phyloP scores from a whole-genome alignment of 2,797 vertebrate genomes.

The Artibeus lituratus region DNA sequence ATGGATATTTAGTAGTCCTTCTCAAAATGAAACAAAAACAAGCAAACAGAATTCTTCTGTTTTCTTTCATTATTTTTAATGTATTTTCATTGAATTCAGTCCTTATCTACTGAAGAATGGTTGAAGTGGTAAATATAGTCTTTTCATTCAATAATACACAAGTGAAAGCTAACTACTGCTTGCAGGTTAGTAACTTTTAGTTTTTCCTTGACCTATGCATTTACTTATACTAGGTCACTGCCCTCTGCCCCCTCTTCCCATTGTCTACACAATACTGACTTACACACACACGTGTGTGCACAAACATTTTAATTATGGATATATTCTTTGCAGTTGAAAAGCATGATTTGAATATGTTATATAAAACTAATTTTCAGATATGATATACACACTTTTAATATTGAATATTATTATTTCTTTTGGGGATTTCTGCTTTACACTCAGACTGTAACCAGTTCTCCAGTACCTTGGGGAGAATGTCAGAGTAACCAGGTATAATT shows the following conservation, averaged over 20 bases:
- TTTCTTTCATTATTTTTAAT: not conserved
- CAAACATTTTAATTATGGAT: not conserved
- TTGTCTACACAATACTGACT: not conserved
- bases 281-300: no score
- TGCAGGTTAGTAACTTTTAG: not conserved
- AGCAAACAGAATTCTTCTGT: not conserved
- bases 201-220: not conserved
- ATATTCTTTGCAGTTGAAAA: not conserved
- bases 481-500: not conserved
- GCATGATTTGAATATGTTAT: not conserved
- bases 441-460: not conserved
- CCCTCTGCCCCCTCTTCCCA: not conserved
- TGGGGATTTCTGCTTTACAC: not conserved
- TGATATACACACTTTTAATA: not conserved
- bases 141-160: not conserved
- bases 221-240: not conserved
- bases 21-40: not conserved
- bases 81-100: constrained; percentile 30
- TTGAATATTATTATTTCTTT: not conserved
- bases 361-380: not conserved
- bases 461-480: not conserved
- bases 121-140: constrained; percentile 8
- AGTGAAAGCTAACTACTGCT: not conserved
- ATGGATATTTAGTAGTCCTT: not conserved
- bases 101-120: not conserved